These are phyloP conservation scores for Corydoras sp. DNA, from an alignment of 2,113 vertebrate species.

Conservation along the genomic window DNA sequence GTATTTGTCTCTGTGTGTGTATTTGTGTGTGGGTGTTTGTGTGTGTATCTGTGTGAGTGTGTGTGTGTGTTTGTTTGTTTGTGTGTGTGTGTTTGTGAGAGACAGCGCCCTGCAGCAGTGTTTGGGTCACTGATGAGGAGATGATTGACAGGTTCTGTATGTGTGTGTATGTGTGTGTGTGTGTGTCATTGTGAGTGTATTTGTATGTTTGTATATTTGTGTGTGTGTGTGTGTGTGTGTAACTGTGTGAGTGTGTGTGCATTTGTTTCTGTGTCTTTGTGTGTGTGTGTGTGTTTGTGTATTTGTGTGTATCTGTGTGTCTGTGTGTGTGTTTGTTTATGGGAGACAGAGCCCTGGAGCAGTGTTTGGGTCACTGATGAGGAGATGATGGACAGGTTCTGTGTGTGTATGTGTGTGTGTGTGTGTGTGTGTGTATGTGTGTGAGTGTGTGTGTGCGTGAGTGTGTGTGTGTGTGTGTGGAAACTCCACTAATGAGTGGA, in stretches of 20 bases:
- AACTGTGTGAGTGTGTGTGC: no score
- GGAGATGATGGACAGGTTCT: constrained; percentile 14
- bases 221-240: no score
- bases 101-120: no score
- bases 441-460: constrained; percentile 8
- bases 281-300: constrained; percentile 3
- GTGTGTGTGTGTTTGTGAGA: not conserved
- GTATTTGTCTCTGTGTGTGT: no score
- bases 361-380: constrained; percentile 23
- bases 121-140: constrained; percentile 27
- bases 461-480: constrained; percentile 16
- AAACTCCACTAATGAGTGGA: constrained; percentile 35
- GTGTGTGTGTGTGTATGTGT: not conserved
- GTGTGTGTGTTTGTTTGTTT: constrained; percentile 7
- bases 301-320: not conserved
- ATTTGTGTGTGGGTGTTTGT: not conserved
- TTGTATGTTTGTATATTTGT: no score
- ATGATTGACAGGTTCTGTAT: constrained; percentile 10
- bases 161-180: not conserved
- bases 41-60: constrained; percentile 8
- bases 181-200: no score
- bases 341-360: no score
- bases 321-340: constrained; percentile 4
- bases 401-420: not conserved
- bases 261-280: no score